These are phyloP conservation scores for Diploptera punctata DNA, from an alignment of 2,888 invertebrate species.

Conservation along the genomic window DNA sequence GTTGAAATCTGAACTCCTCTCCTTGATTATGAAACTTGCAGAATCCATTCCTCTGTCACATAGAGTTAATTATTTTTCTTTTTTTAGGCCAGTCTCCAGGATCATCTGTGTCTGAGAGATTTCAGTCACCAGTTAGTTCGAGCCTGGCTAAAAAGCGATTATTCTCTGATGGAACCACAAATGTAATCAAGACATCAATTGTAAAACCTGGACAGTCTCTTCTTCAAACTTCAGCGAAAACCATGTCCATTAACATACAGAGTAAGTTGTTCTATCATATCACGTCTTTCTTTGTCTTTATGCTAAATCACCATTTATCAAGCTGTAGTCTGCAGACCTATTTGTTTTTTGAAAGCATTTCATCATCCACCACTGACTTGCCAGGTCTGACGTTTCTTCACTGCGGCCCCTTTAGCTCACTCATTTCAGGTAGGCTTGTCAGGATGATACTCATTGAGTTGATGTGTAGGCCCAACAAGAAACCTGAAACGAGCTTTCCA, in stretches of 20 bases:
- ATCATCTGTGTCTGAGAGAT: constrained; percentile 60
- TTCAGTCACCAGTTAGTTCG: constrained; percentile 67
- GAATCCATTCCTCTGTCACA: no score
- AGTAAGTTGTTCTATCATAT: constrained; percentile 43
- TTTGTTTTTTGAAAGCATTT: no score
- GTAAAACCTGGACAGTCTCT: constrained; percentile 65
- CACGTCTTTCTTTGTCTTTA: no score
- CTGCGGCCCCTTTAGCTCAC: no score
- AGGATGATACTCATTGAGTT: no score
- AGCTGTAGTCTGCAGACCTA: neutral
- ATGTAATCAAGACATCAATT: constrained; percentile 42
- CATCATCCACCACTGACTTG: no score
- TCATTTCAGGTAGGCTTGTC: no score
- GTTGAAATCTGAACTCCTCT: no score
- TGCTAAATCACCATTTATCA: neutral
- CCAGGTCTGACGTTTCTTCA: neutral
- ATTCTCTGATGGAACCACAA: constrained; percentile 46
- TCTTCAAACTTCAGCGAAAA: constrained; percentile 47
- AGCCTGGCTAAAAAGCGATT: constrained; percentile 54
- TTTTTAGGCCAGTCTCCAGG: constrained; percentile 49
- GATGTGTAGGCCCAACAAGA: no score
- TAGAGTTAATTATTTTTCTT: constrained; percentile 43
- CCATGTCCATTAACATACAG: constrained; percentile 44
- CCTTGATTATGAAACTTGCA: no score
- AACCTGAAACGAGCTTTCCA: no score